These are phyloP conservation scores for Sesia bembeciformis DNA, from an alignment of 2,888 invertebrate genomes.

Conservation along the genomic window DNA sequence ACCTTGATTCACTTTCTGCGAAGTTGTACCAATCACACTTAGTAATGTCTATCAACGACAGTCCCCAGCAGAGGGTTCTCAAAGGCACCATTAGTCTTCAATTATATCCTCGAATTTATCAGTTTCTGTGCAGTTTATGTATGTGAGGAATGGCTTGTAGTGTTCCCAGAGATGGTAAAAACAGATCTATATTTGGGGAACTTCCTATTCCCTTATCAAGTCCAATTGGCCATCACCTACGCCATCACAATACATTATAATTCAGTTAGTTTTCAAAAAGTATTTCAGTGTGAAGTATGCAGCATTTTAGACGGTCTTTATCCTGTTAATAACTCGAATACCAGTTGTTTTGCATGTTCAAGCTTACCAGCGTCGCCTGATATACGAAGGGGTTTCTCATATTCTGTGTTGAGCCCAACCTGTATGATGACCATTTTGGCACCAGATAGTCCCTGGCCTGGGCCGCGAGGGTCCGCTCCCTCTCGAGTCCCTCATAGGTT, in stretches of 20 bases:
- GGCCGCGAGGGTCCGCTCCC: too few species aligned
- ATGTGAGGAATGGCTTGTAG: conserved; percentile 80
- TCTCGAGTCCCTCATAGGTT: too few species aligned
- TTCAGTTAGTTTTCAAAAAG: conserved; percentile 78
- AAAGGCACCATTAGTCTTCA: conserved; percentile 31
- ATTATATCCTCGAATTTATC: conserved; percentile 88
- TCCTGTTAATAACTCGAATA: conserved; percentile 90
- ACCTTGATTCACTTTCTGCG: conserved; percentile 90
- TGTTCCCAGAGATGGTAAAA: conserved; percentile 50
- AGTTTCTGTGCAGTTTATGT: conserved; percentile 95
- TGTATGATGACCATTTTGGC: conserved; percentile 99
- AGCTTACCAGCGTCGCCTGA: conserved; percentile 93
- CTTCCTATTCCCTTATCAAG: conserved; percentile 83
- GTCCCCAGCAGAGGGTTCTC: conserved; percentile 90
- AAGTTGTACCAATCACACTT: conserved; percentile 85
- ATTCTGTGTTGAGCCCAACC: conserved; percentile 94
- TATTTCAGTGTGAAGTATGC: conserved; percentile 78
- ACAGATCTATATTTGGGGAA: conserved; percentile 79
- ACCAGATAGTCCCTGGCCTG: conserved; percentile 96
- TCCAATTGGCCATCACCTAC: conserved; percentile 92
- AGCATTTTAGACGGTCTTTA: conserved; percentile 75
- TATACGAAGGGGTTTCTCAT: conserved; percentile 94
- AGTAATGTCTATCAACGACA: conserved; percentile 88
- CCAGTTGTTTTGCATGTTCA: conserved; percentile 93
- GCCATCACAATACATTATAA: conserved; percentile 81